phyloP scores from a whole-genome alignment of 2,113 vertebrate species.

The Heteronetta atricapilla region DNA sequence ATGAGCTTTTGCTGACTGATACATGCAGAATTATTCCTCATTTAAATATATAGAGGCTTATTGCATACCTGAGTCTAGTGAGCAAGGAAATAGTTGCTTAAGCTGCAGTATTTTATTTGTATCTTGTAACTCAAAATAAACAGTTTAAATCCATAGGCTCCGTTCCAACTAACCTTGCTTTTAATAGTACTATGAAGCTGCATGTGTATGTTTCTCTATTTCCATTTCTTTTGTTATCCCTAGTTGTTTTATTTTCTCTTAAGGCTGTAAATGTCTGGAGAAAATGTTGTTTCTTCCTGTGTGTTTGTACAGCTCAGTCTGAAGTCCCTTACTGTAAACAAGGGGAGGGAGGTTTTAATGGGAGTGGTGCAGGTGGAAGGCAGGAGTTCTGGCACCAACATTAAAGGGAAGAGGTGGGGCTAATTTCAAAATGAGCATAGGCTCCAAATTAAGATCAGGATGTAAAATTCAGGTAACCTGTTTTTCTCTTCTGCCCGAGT shows the following conservation, averaged over 20 bases:
- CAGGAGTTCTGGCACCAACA: conserved; percentile 2
- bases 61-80: conserved; percentile 10
- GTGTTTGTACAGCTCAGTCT: background rate
- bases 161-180: background rate
- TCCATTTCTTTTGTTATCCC: background rate
- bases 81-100: conserved; percentile 23
- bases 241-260: background rate
- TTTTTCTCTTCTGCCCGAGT: background rate
- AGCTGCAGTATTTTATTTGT: background rate
- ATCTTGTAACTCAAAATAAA: conserved; percentile 29
- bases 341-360: background rate
- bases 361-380: background rate
- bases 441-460: background rate
- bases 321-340: background rate
- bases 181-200: background rate
- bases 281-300: background rate
- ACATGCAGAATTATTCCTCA: background rate
- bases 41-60: conserved; percentile 28
- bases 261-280: background rate
- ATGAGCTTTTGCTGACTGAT: conserved; percentile 23
- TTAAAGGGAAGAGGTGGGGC: conserved; percentile 20
- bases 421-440: conserved; percentile 1
- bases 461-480: background rate
- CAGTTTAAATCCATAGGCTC: background rate
- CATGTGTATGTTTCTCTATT: background rate